Evolutionary conservation across 2,888 invertebrate genomes (phyloP), one percentile per base, ranked within the genome.

Genomic region (Rhimphoctona megacephalus): DNA sequence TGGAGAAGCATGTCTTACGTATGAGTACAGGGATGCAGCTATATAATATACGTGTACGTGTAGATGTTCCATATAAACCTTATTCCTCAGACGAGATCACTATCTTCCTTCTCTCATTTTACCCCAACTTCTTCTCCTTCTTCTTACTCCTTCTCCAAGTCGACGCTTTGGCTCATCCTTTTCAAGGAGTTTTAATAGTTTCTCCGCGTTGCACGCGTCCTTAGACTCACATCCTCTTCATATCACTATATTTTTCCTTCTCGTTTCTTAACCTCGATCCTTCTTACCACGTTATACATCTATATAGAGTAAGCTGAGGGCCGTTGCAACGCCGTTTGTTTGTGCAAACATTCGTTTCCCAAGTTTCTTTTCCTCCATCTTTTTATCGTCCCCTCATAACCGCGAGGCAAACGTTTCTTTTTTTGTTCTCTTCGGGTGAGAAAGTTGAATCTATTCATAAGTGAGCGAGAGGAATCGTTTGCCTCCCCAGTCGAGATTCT

Each of bases 161-260:
- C 83, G 30, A n/a, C 73, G 74, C 85, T 81, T 72, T 33, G 49
- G 66, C 72, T 70, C 80, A 54, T 80, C 69, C 69, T 76, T 54
- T 33, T 74, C 67, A 80, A 85, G 77, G 83, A 88, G 86, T 88
- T 88, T 88, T 83, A 85, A 88, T 84, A 87, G 86, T 87, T 86
- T 81, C 69, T 43, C 61, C 76, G 33, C 72, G 81, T 77, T 74
- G 39, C 76, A 80, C 80, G 52, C 81, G 81, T 70, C 80, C 80
- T 83, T 67, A 73, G 43, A 43, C 33, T 81, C 54, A 25, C 46
- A 14, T 67, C 14, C 67, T 36, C 66, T 30, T 64, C 43, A 19
- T 76, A 72, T 80, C 25, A 43, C 43, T 61, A 22, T 72, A 72
- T 80, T 22, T 72, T 61, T n/a, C 49, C 61, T 49, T 25, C 64